Percentiles rank a stretch among this genome's conserved stretches.
These are phyloP conservation scores for Ceratitis capitata DNA, from an alignment of 1,140 invertebrate genomes.

Conservation along the genomic window DNA sequence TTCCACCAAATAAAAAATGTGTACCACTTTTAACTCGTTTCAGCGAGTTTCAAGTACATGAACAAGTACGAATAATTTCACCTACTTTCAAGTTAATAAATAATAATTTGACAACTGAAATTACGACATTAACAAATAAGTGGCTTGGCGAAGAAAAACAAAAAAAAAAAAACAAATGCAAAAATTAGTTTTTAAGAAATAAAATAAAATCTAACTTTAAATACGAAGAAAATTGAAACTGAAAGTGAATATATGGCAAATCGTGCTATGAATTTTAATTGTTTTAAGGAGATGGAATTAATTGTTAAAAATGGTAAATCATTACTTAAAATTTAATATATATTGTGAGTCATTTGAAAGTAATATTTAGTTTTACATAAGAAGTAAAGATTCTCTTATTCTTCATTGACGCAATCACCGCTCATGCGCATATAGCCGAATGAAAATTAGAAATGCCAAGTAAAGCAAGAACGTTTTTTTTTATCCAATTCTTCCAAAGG, in stretches of 20 bases:
- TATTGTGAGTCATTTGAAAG: too few species aligned
- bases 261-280: too few species aligned
- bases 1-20: neutral
- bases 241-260: neutral
- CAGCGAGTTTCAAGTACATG: neutral
- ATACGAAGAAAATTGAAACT: neutral
- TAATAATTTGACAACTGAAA: neutral
- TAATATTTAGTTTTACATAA: too few species aligned
- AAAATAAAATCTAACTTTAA: neutral
- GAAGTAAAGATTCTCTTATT: too few species aligned
- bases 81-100: constrained; percentile 28
- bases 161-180: neutral
- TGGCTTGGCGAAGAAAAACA: neutral
- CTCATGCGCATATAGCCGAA: too few species aligned
- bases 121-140: neutral
- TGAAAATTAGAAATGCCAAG: too few species aligned
- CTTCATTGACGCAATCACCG: too few species aligned
- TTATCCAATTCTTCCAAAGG: too few species aligned
- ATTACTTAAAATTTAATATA: too few species aligned
- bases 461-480: too few species aligned
- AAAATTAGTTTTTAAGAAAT: neutral
- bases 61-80: neutral
- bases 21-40: neutral
- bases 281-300: too few species aligned
- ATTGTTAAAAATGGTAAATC: too few species aligned